Conservation (phyloP, 2,113 vertebrate species). For the Gallinago paraguaiae region DNA sequence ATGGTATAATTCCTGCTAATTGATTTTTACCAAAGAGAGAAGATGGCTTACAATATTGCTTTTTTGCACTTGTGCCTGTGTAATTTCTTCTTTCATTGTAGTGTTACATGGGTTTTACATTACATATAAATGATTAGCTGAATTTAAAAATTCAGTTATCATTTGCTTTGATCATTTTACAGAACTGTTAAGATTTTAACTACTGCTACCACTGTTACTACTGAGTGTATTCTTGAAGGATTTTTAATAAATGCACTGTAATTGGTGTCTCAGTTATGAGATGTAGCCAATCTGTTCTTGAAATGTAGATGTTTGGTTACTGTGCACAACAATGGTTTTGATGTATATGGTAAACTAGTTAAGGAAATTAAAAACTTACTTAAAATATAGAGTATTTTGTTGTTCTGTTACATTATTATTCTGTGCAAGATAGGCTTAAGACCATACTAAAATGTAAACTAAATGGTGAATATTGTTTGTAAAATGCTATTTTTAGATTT, state of each 20-base stretch:
- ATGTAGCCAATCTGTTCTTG: background rate
- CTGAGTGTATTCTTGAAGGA: constrained; percentile 34
- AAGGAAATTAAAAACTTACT: background rate
- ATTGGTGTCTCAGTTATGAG: constrained; percentile 45
- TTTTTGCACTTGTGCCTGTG: constrained; percentile 53
- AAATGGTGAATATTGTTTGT: background rate
- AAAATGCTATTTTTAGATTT: constrained; percentile 28
- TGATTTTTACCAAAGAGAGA: constrained; percentile 59
- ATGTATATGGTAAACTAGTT: background rate
- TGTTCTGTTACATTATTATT: background rate
- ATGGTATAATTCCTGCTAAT: background rate
- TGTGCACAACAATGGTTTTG: background rate
- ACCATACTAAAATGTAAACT: background rate
- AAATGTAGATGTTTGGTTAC: background rate
- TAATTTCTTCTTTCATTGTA: constrained; percentile 25
- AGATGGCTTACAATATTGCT: constrained; percentile 25
- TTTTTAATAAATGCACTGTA: constrained; percentile 59
- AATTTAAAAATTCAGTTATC: constrained; percentile 13
- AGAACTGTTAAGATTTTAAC: constrained; percentile 8
- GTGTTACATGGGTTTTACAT: constrained; percentile 27
- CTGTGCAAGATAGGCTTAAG: background rate
- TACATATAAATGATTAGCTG: constrained; percentile 2
- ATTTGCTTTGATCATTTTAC: constrained; percentile 32
- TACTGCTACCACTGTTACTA: constrained; percentile 15
- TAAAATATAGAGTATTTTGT: background rate